A percentile compares a stretch with the other conserved stretches of the same genome.
These are phyloP conservation scores for Drosophila arawakana DNA, from an alignment of 1,140 invertebrate genomes.

Conservation along the genomic window DNA sequence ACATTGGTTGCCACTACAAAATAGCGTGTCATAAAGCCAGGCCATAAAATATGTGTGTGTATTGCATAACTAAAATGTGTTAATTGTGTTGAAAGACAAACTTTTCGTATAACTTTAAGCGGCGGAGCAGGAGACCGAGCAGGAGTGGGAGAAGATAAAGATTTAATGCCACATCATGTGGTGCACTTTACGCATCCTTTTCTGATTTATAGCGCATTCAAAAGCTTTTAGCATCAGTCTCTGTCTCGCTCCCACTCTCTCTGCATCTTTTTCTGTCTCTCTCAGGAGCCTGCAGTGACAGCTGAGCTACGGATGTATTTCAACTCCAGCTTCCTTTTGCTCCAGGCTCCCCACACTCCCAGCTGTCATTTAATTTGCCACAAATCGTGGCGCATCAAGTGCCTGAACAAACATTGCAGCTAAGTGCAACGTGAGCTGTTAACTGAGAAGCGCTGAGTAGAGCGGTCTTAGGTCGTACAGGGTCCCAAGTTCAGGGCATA, in stretches of 20 bases:
- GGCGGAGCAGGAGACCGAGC: no score
- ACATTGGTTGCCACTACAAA: conserved; percentile 34
- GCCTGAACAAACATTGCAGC: conserved; percentile 44
- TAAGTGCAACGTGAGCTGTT: conserved; percentile 39
- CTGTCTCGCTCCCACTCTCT: background rate
- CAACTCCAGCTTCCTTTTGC: background rate
- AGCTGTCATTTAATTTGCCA: conserved; percentile 69
- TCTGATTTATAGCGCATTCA: conserved; percentile 50
- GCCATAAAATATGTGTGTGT: background rate
- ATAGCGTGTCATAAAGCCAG: background rate
- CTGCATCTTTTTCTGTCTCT: background rate
- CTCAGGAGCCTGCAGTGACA: conserved; percentile 48
- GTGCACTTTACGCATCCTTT: conserved; percentile 10
- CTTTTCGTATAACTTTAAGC: background rate
- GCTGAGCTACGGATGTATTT: conserved; percentile 11
- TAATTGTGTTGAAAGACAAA: conserved; percentile 17
- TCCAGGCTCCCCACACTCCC: background rate
- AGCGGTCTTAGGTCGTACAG: background rate
- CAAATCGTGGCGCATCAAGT: conserved; percentile 63
- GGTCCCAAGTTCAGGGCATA: background rate
- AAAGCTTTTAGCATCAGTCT: conserved; percentile 58
- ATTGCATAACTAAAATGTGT: conserved; percentile 35
- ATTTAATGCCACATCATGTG: conserved; percentile 13
- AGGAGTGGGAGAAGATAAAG: background rate
- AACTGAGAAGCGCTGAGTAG: background rate